A percentile compares a stretch with the other conserved stretches of the same genome.
phyloP scores from a whole-genome alignment of 2,797 vertebrate genomes.

The Notolabrus celidotus region DNA sequence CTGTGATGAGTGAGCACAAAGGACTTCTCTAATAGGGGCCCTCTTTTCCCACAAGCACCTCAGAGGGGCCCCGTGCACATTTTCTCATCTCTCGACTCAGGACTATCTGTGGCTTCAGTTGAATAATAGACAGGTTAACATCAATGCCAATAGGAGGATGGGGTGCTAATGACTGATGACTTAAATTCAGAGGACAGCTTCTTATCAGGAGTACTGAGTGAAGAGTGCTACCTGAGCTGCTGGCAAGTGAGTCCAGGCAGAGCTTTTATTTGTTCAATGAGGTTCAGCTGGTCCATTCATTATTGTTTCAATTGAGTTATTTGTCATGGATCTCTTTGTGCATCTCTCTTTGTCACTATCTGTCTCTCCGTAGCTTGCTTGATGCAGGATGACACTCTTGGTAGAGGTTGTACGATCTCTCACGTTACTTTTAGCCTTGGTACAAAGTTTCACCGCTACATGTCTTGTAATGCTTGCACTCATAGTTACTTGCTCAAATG shows the following conservation, averaged over 20 bases:
- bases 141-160: constrained; percentile 56
- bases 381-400: constrained; percentile 50
- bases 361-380: constrained; percentile 20
- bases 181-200: constrained; percentile 37
- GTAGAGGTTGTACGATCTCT: constrained; percentile 18
- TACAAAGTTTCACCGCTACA: neutral
- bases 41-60: constrained; percentile 75
- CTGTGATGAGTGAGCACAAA: constrained; percentile 73
- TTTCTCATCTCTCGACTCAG: constrained; percentile 47
- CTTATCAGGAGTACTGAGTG: constrained; percentile 19
- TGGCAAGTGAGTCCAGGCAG: constrained; percentile 26
- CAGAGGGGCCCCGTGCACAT: constrained; percentile 48
- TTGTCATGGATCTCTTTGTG: constrained; percentile 54
- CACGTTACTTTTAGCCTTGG: constrained; percentile 20
- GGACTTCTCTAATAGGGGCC: constrained; percentile 64
- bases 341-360: constrained; percentile 27
- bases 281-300: constrained; percentile 46
- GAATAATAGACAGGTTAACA: constrained; percentile 61
- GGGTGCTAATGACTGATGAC: constrained; percentile 53
- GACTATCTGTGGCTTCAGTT: constrained; percentile 46
- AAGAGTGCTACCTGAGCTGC: constrained; percentile 41
- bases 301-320: constrained; percentile 52
- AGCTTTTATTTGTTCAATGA: constrained; percentile 33
- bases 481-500: constrained; percentile 14
- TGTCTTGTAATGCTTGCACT: constrained; percentile 9